phyloP scores from a whole-genome alignment of 2,113 vertebrate genomes.

The Stercorarius parasiticus region DNA sequence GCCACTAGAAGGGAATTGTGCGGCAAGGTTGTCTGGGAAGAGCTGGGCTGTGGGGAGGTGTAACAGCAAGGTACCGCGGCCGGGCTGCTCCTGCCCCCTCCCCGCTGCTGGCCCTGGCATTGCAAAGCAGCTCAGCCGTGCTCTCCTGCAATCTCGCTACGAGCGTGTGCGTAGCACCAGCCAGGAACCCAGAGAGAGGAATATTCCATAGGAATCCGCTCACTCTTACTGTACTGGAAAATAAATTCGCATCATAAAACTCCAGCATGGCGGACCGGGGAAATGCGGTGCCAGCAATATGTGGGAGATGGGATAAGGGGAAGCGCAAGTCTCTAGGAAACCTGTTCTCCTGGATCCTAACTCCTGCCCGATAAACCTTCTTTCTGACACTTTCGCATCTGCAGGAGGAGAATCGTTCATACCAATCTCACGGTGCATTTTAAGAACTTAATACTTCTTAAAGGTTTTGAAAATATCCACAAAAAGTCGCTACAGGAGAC shows the following conservation, averaged over 20 bases:
- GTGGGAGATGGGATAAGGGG: neutral
- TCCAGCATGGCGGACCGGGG: neutral
- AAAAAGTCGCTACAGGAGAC: neutral
- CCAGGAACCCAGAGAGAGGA: neutral
- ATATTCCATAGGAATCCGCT: neutral
- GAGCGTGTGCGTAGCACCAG: rapidly evolving
- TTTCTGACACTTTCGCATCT: neutral
- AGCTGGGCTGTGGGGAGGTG: neutral
- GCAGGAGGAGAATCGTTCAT: neutral
- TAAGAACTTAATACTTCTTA: neutral
- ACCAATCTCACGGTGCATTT: neutral
- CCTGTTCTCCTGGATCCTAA: neutral
- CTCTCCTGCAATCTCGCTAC: rapidly evolving
- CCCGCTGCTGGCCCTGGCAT: neutral
- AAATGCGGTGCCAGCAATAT: neutral
- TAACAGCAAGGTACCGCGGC: neutral
- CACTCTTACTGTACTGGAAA: neutral
- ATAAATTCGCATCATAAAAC: neutral
- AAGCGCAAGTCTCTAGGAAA: neutral
- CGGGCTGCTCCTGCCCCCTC: neutral
- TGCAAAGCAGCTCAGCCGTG: neutral
- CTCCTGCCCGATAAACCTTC: neutral
- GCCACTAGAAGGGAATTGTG: constrained; percentile 62
- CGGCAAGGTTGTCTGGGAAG: constrained; percentile 53
- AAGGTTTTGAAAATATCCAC: constrained; percentile 9